Conservation (phyloP, 2,888 invertebrate genomes). For the Didymodactylos carnosus region DNA sequence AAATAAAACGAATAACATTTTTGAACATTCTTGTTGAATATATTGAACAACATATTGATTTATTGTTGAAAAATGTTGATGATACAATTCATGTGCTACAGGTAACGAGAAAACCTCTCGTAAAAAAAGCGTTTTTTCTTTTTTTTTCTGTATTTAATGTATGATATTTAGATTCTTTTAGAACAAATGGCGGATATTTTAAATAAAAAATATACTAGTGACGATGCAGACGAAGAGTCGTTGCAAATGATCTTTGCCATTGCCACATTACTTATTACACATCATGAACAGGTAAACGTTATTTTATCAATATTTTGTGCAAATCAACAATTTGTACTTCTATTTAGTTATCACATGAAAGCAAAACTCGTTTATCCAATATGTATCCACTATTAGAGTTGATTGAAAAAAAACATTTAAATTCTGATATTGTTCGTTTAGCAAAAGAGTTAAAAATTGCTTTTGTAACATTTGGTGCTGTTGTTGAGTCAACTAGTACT, state of each 20-base stretch:
- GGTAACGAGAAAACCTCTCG: background rate
- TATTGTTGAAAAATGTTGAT: background rate
- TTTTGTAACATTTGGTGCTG: background rate
- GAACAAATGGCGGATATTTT: no score
- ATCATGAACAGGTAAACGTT: background rate
- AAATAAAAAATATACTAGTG: no score
- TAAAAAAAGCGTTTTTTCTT: background rate
- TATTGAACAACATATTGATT: background rate
- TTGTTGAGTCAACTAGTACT: background rate
- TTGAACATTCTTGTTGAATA: background rate
- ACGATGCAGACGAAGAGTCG: background rate
- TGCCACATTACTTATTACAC: background rate
- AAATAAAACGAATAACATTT: background rate
- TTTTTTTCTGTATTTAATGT: background rate
- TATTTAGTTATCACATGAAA: background rate
- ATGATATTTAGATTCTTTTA: background rate
- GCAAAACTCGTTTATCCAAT: background rate
- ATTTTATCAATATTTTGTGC: background rate
- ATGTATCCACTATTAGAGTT: background rate
- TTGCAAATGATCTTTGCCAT: background rate
- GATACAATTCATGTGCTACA: background rate
- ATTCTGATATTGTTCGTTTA: background rate
- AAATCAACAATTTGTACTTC: background rate
- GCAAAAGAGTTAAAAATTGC: background rate
- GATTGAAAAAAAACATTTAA: background rate